Evolutionary conservation across 2,113 vertebrate genomes (phyloP).

Genomic region (Dipodomys stephensi): DNA sequence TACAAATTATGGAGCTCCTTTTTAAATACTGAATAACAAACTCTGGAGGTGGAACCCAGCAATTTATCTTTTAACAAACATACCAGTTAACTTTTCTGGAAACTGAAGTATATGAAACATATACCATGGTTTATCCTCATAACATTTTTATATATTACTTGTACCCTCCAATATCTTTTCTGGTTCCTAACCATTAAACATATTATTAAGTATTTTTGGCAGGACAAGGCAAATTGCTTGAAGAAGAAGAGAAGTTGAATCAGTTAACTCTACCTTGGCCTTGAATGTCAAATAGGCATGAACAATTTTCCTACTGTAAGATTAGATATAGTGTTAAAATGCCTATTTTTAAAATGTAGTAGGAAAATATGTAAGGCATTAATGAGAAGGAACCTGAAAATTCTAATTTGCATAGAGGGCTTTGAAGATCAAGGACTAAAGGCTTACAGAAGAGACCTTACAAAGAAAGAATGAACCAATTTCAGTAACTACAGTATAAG

Average conservation of each 20-base stretch:
- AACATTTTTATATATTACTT: slow-evolving; percentile 5
- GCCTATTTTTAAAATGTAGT: slow-evolving; percentile 25
- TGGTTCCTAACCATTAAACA: background rate
- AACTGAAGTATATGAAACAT: background rate
- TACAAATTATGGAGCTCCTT: background rate
- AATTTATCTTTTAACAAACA: background rate
- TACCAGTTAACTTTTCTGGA: background rate
- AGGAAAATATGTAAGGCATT: background rate
- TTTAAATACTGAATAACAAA: background rate
- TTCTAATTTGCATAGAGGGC: no score
- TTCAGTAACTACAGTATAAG: background rate
- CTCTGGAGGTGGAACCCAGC: background rate
- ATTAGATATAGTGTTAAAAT: background rate
- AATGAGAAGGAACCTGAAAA: no score
- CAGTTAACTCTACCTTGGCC: background rate
- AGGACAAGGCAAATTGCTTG: background rate
- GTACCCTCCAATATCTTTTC: slow-evolving; percentile 35
- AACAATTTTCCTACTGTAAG: background rate
- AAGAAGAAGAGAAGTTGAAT: background rate
- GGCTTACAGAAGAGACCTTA: background rate
- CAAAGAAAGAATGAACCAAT: background rate
- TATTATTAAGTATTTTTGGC: slow-evolving; percentile 12
- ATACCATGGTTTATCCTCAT: background rate
- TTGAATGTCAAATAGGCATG: background rate
- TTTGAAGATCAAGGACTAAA: no score